Percentiles rank a stretch among this genome's conserved stretches.
Evolutionary conservation across 2,888 invertebrate species (phyloP).

Genomic region (Acrobasis consociella): DNA sequence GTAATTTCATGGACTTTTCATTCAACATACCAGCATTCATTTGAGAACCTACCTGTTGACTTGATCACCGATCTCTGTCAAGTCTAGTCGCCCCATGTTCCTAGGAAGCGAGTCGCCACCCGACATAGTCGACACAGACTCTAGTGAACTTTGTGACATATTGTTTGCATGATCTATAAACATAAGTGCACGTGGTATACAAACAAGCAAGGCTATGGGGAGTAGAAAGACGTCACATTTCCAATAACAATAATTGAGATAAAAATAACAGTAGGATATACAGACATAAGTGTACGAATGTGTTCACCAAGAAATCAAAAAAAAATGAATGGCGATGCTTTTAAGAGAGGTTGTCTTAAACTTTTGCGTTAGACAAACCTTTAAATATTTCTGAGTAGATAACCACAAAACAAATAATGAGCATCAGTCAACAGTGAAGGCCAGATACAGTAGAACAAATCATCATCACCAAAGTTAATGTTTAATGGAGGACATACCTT

Average conservation of each 20-base stretch:
- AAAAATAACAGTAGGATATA: background rate
- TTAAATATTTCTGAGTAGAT: background rate
- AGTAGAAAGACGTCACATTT: background rate
- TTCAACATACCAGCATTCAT: background rate
- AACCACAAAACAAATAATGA: conserved; percentile 4
- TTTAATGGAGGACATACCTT: conserved; percentile 53
- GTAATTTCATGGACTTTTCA: background rate
- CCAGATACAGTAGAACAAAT: background rate
- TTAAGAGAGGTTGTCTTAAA: background rate
- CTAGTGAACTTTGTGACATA: conserved; percentile 89
- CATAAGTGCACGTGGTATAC: conserved; percentile 34
- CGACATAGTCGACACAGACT: conserved; percentile 89
- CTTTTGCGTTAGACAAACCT: conserved; percentile 7
- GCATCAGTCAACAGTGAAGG: conserved; percentile 1
- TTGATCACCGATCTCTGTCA: conserved; percentile 76
- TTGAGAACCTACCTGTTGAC: conserved; percentile 69
- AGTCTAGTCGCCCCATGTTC: conserved; percentile 63
- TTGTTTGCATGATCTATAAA: conserved; percentile 86
- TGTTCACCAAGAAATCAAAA: background rate
- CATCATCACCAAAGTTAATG: background rate
- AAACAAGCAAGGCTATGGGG: conserved; percentile 15
- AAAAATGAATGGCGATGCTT: background rate
- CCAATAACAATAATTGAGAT: background rate
- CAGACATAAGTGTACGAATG: background rate
- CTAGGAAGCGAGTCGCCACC: conserved; percentile 79